A percentile compares a stretch with the other conserved stretches of the same genome.
Evolutionary conservation across 1,140 invertebrate species (phyloP).

Genomic region (Asobara japonica): DNA sequence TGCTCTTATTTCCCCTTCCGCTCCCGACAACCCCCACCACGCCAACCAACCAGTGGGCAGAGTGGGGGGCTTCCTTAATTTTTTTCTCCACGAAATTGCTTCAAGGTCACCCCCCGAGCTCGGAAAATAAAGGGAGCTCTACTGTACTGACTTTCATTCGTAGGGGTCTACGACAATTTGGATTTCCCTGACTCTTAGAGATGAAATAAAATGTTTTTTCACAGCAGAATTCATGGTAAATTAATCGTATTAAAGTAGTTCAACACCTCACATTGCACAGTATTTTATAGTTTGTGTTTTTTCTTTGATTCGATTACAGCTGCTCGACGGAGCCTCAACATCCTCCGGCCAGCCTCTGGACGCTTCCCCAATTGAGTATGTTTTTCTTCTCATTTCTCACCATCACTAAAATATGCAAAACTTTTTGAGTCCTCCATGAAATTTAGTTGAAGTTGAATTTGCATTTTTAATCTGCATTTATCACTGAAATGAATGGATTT

Average conservation of each 20-base stretch:
- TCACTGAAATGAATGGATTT: too few relatives aligned
- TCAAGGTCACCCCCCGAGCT: too few relatives aligned
- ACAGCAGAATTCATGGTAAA: constrained; percentile 14
- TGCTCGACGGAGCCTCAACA: constrained; percentile 60
- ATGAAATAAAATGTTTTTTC: background rate
- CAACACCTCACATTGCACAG: constrained; percentile 59
- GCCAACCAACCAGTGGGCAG: too few relatives aligned
- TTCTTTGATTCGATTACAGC: constrained; percentile 64
- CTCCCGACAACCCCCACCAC: too few relatives aligned
- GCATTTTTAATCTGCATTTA: too few relatives aligned
- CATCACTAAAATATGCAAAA: background rate
- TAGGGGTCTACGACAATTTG: too few relatives aligned
- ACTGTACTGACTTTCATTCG: too few relatives aligned
- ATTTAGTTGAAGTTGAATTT: too few relatives aligned
- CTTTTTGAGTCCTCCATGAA: background rate
- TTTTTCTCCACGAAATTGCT: too few relatives aligned
- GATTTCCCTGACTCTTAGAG: background rate
- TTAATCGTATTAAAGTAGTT: constrained; percentile 24
- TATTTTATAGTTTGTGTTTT: constrained; percentile 67
- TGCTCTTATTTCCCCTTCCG: too few relatives aligned
- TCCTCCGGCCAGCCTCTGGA: constrained; percentile 54
- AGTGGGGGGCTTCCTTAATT: too few relatives aligned
- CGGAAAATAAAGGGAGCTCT: too few relatives aligned
- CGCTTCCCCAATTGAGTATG: constrained; percentile 57
- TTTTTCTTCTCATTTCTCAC: constrained; percentile 44